Percentiles rank a stretch among this genome's conserved stretches.
phyloP scores from a whole-genome alignment of 2,888 invertebrate species.

The Encarsia formosa region DNA sequence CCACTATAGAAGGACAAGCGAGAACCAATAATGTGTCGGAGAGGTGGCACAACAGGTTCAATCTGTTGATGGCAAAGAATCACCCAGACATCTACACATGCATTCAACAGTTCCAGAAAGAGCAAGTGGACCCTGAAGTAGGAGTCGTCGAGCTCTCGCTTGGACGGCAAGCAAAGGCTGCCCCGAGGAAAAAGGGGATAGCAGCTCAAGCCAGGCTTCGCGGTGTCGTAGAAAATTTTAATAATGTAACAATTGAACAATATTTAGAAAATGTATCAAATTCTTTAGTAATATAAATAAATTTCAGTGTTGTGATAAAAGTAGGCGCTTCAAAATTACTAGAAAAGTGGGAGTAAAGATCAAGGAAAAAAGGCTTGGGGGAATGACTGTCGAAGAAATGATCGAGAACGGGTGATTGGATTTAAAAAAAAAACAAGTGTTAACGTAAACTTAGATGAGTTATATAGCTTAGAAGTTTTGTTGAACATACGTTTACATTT shows the following conservation, averaged over 20 bases:
- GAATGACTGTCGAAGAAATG: neutral
- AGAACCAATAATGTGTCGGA: neutral
- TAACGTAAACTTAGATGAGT: too few species aligned
- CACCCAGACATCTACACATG: neutral
- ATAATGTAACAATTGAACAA: neutral
- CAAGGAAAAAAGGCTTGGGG: neutral
- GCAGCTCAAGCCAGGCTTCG: neutral
- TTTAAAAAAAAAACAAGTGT: too few species aligned
- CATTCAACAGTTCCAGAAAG: neutral
- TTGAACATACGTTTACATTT: too few species aligned
- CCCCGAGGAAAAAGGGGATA: too few species aligned
- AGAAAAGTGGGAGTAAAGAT: neutral
- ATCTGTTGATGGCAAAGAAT: too few species aligned
- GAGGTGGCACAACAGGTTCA: too few species aligned
- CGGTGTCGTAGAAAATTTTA: neutral
- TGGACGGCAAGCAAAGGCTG: neutral
- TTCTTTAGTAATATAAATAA: neutral
- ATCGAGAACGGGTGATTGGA: too few species aligned
- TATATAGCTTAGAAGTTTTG: too few species aligned
- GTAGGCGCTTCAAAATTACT: neutral
- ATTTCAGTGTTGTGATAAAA: neutral
- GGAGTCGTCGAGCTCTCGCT: too few species aligned
- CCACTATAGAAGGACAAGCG: too few species aligned
- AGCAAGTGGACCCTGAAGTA: neutral
- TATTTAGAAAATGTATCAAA: neutral